These are phyloP conservation scores for Hoplodrina ambigua DNA, from an alignment of 2,888 invertebrate genomes.

Conservation along the genomic window DNA sequence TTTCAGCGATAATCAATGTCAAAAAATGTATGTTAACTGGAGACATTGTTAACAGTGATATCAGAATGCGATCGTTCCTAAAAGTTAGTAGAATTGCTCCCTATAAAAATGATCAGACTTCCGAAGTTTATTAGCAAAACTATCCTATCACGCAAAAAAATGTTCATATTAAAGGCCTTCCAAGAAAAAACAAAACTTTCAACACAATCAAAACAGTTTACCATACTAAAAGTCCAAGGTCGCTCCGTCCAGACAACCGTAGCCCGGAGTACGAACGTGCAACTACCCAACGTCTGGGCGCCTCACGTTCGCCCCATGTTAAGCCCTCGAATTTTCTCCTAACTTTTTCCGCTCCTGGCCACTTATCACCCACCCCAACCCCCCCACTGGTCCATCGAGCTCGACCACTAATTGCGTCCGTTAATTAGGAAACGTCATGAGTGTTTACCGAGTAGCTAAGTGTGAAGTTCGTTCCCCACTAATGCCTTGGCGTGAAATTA, in stretches of 20 bases:
- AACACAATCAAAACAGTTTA: constrained; percentile 42
- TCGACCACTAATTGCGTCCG: constrained; percentile 90
- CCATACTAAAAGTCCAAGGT: constrained; percentile 69
- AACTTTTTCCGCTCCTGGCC: constrained; percentile 87
- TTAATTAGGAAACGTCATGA: constrained; percentile 91
- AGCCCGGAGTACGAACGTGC: constrained; percentile 39
- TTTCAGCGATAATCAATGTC: no score
- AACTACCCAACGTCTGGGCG: constrained; percentile 68
- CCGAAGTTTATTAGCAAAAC: not conserved
- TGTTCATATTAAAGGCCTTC: not conserved
- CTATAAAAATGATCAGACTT: not conserved
- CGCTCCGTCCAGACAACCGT: constrained; percentile 57
- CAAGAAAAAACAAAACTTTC: not conserved
- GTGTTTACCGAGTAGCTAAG: constrained; percentile 90
- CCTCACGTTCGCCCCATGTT: constrained; percentile 76
- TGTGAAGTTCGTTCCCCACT: constrained; percentile 88
- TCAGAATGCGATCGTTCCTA: no score
- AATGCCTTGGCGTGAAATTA: constrained; percentile 88
- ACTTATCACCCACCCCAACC: constrained; percentile 82
- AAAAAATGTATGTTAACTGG: no score
- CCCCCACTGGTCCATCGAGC: constrained; percentile 81
- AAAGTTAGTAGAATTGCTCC: no score
- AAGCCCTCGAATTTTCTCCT: constrained; percentile 86
- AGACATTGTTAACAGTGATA: no score
- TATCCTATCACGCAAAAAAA: not conserved